Evolutionary conservation across 37 sponge, comb jelly and placozoan species (phyloP), one percentile per base, ranked within the genome.

Genomic region (Aphrocallistes beatrix): DNA sequence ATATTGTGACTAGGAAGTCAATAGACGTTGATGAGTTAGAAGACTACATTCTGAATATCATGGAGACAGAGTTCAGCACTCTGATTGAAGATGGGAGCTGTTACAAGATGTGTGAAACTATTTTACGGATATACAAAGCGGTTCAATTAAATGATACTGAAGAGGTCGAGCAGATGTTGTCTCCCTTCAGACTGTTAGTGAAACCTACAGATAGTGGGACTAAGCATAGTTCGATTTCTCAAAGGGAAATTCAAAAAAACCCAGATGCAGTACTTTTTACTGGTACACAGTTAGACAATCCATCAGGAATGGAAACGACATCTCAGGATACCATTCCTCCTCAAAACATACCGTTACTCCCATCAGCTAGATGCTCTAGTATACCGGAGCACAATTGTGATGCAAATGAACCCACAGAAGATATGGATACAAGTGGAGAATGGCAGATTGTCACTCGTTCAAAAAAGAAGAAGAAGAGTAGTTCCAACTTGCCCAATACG

Each of bases 61-160:
- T 60, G 75, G 75, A 60, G 75, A 19, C 75, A 25, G 75, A 60
- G 75, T 60, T 60, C 75, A 60, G n/a, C n/a, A 60, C 75, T 3
- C n/a, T 60, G 8, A 30, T 60, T 6, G 75, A 60, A 32, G 75
- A 60, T 13, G 75, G 75, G 25, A 60, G 75, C 34, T 60, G 75
- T 60, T 25, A 6, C 34, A 60, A 60, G 34, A 19, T 60, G 25
- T 60, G 75, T 13, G 75, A 60, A 1, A 3, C 21, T 60, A 60
- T 60, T 60, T 19, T 60, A 60, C 10, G 75, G 34, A 30, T 60
- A 3, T 60, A 60, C n/a, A 60, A 6, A 19, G 75, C 75, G 3
- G n/a, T 60, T 60, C 75, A 19, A 30, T 60, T 60, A 30, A 13
- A 60, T 13, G 75, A 60, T 60, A 60, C 8, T 60, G 25, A 25